Evolutionary conservation across 2,113 vertebrate genomes (phyloP), one percentile per base, ranked within the genome.

Genomic region (Tragelaphus imberbis): DNA sequence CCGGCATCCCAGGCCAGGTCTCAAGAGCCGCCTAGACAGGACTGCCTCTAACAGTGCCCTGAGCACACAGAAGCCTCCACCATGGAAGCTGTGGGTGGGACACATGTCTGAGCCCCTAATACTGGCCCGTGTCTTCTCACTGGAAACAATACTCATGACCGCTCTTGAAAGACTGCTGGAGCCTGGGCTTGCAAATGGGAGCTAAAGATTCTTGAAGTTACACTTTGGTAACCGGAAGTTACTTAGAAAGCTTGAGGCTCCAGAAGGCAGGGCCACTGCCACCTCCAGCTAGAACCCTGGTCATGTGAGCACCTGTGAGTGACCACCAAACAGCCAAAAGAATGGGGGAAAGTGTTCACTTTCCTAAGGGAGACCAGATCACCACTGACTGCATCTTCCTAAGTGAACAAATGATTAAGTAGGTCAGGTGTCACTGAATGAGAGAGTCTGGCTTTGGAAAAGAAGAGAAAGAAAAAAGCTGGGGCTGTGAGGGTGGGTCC

Each of bases 111-210:
- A 51, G 2, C 71, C 58, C 21, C 15, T 30, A 40, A 63, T 1
- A 1, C 3, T 59, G 47, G 47, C 58, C 8, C 0, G 5, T 0
- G 2, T 6, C 47, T 80, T 36, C 30, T 68, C 44, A 6, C 33
- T 44, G 49, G 7, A 59, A 58, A 59, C 58, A 51, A 51, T 16
- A n/a, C 90, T 58, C 21, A 13, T 55, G 25, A 44, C 10, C 1
- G 0, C 71, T 15, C 16, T 6, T 17, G 7, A 51, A 47, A n/a
- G 49, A 44, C 17, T 10, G 53, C 36, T 14, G 44, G 44, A 65
- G 47, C 40, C 44, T 33, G 77, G 59, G 53, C 49, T 71, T 33
- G 9, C 75, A 63, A 44, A n/a, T 7, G 40, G 19, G 40, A 55
- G 88, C 40, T 33, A 27, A 59, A 5, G 16, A 17, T 7, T 4